A percentile compares a stretch with the other conserved stretches of the same genome.
Evolutionary conservation across 2,797 vertebrate genomes (phyloP).

Genomic region (Lates japonicus): DNA sequence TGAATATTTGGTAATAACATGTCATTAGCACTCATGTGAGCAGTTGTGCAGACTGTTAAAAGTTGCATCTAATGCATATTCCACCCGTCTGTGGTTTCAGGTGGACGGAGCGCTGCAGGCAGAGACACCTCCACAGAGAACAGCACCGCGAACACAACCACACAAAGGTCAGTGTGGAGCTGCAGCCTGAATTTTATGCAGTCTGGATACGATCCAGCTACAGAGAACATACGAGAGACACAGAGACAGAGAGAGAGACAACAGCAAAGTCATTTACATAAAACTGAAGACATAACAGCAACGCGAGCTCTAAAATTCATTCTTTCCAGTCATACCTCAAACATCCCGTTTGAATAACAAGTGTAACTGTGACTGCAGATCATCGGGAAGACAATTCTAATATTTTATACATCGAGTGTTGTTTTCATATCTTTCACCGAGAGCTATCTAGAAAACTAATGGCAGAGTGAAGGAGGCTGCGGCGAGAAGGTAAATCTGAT

Average conservation of each 20-base stretch:
- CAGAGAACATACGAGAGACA: background rate
- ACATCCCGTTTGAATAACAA: slow-evolving; percentile 58
- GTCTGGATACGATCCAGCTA: slow-evolving; percentile 11
- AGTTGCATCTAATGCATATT: background rate
- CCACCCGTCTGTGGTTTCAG: background rate
- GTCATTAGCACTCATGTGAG: background rate
- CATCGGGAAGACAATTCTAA: slow-evolving; percentile 37
- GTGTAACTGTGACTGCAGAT: slow-evolving; percentile 50
- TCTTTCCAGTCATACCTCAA: slow-evolving; percentile 50
- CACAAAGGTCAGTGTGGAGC: slow-evolving; percentile 36
- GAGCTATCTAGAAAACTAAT: slow-evolving; percentile 40
- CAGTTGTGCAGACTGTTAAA: background rate
- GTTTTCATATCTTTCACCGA: slow-evolving; percentile 50
- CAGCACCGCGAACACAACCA: background rate
- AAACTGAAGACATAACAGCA: slow-evolving; percentile 16
- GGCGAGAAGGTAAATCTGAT: slow-evolving; percentile 55
- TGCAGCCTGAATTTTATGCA: background rate
- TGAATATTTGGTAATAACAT: too few species aligned
- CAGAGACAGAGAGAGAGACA: background rate
- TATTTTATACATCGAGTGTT: slow-evolving; percentile 40
- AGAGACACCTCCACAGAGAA: slow-evolving; percentile 19
- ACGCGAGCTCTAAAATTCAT: slow-evolving; percentile 27
- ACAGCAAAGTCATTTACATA: slow-evolving; percentile 42
- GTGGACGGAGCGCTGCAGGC: slow-evolving; percentile 9
- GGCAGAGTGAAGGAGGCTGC: slow-evolving; percentile 27